Evolutionary conservation across 2,113 vertebrate species (phyloP).

Genomic region (Osmerus eperlanus): DNA sequence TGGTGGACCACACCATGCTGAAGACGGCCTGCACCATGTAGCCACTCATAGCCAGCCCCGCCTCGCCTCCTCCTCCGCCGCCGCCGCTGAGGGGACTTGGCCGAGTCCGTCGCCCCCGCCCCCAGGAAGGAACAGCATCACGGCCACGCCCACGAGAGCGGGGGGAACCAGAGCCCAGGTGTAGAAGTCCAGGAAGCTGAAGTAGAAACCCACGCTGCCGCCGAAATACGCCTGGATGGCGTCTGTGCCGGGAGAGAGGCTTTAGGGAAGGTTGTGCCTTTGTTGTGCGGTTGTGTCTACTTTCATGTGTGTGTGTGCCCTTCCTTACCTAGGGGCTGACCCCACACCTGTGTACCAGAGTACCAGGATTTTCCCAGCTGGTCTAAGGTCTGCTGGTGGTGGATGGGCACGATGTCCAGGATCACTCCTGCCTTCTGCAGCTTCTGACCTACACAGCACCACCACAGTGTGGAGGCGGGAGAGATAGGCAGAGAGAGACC

Average conservation of each 20-base stretch:
- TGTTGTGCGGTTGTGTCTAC: background rate
- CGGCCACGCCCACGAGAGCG: slow-evolving; percentile 63
- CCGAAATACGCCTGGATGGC: slow-evolving; percentile 74
- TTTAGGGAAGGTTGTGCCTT: background rate
- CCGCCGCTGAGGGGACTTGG: slow-evolving; percentile 27
- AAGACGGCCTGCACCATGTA: slow-evolving; percentile 75
- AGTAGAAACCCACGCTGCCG: slow-evolving; percentile 72
- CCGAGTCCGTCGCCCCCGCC: slow-evolving; percentile 19
- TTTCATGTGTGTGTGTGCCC: background rate
- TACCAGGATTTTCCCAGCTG: slow-evolving; percentile 72
- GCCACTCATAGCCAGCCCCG: slow-evolving; percentile 51
- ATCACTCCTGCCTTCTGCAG: slow-evolving; percentile 66
- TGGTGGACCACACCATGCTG: slow-evolving; percentile 79
- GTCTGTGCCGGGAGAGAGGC: slow-evolving; percentile 56
- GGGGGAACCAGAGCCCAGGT: slow-evolving; percentile 75
- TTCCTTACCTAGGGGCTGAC: slow-evolving; percentile 74
- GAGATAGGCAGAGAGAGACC: background rate
- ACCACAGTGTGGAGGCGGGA: background rate
- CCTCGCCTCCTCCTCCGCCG: slow-evolving; percentile 46
- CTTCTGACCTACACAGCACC: slow-evolving; percentile 70
- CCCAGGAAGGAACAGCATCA: slow-evolving; percentile 60
- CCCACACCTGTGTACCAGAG: slow-evolving; percentile 60
- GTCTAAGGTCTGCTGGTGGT: slow-evolving; percentile 60
- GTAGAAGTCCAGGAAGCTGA: slow-evolving; percentile 81
- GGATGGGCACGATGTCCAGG: slow-evolving; percentile 66